phyloP scores from a whole-genome alignment of 1,140 invertebrate species.

The Anastrepha ludens region DNA sequence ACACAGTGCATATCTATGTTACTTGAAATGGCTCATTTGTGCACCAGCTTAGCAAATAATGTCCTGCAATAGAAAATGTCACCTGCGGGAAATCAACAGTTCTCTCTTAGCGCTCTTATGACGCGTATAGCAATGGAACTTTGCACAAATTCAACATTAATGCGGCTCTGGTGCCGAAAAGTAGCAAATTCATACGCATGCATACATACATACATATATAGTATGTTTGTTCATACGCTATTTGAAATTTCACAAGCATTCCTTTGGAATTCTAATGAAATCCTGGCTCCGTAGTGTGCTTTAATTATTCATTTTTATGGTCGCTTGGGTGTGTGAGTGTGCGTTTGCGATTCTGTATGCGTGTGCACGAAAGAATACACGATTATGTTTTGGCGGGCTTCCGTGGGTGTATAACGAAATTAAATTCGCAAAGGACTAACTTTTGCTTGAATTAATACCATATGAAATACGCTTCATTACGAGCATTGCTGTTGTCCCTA shows the following conservation, averaged over 20 bases:
- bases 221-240: not conserved
- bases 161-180: not conserved
- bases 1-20: not conserved
- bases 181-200: not conserved
- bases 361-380: not conserved
- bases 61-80: conserved; percentile 32
- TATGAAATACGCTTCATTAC: not conserved
- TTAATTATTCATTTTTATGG: conserved; percentile 31
- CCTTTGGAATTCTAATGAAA: conserved; percentile 11
- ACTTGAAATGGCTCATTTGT: conserved; percentile 13
- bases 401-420: not conserved
- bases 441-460: not conserved
- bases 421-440: not conserved
- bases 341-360: not conserved
- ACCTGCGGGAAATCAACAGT: conserved; percentile 29
- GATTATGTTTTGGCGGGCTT: too few species aligned
- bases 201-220: not conserved
- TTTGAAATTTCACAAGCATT: not conserved
- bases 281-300: not conserved
- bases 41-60: conserved; percentile 1
- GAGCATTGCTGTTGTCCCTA: not conserved
- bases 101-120: not conserved
- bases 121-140: not conserved
- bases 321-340: not conserved
- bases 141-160: not conserved